Evolutionary conservation across 2,113 vertebrate species (phyloP), one percentile per base, ranked within the genome.

Genomic region (Papio anubis): DNA sequence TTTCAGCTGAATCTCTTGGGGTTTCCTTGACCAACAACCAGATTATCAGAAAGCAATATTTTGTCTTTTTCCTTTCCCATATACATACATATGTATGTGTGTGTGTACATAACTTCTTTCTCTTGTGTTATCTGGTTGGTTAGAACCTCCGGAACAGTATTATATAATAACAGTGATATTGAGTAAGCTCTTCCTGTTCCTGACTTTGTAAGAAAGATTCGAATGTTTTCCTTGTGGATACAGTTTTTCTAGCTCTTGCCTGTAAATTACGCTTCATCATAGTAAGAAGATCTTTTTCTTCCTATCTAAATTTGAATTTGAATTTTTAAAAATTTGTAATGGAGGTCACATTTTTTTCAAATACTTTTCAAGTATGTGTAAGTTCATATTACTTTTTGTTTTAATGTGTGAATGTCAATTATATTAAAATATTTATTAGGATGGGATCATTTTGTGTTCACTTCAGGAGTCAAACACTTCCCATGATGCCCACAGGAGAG

Each of bases 321-420:
- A 80, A 23, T 92, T 95, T 91, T 94, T 68, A 32, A 48, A 55
- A 96, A 43, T 82, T 82, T 95, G 21, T 86, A 96, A 66, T 89
- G 32, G 32, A 55, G 21, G 61, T 50, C 43, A 76, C n/a, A 64
- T 70, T 79, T 82, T 73, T 86, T 93, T 43, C n/a, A 86, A 89
- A 70, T 72, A 88, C 50, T 25, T 80, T 89, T 82, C 84, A 50
- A 78, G 27, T 78, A 27, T 61, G 52, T 75, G n/a, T 88, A 85
- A 81, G 76, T 82, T 81, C 38, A 8, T 89, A 6, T 85, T 95
- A 52, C 27, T 32, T 96, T 92, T 85, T 14, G 78, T n/a, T 16
- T 61, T 68, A 32, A 25, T 70, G 11, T 57, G 55, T 72, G 16
- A 90, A 38, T 95, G 52, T 88, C 30, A 8, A 0, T 91, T 70